Evolutionary conservation across 2,888 invertebrate genomes (phyloP), one percentile per base, ranked within the genome.

Genomic region (Dinocampus coccinellae): DNA sequence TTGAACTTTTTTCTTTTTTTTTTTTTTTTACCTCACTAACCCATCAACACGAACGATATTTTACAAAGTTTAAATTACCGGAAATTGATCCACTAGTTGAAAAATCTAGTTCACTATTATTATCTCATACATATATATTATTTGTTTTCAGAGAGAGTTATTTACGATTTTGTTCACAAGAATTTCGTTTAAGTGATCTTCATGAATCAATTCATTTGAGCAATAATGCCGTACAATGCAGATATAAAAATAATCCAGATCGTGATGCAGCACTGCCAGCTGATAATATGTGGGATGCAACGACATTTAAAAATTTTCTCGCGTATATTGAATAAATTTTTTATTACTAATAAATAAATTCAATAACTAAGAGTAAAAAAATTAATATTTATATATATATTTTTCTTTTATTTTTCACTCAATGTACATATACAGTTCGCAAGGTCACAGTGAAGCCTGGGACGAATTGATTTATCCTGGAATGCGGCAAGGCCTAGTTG

Each of bases 241-340:
- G 95, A 86, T 97, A 97, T 82, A 91, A 92, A 77, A 94, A 94
- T 80, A 90, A 87, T 70, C 90, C 89, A 1, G 91, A 93, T 72
- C 89, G 95, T 74, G 92, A 95, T 87, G 91, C 93, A 83, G 90
- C 92, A 1, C 88, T 98, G 68, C 97, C 97, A 0, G 90, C 91
- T 68, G 96, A 97, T 83, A 97, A 97, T 84, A 98, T 98, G 97
- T 98, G 98, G 98, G 96, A 96, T 93, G 93, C 84, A 91, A 94
- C 83, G 91, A 94, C 71, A 93, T 98, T 87, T 92, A 95, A 88
- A 83, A 88, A 77, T 66, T 87, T 81, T 73, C 79, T 87, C 55
- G 85, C 81, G 87, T 86, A 81, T 90, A 39, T 42, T n/a, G n/a
- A 20, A 66, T n/a, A n/a, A n/a, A 22, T 52, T 7, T 29, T 29